Evolutionary conservation across 1,140 invertebrate genomes (phyloP).

Genomic region (Drosophila leontia): DNA sequence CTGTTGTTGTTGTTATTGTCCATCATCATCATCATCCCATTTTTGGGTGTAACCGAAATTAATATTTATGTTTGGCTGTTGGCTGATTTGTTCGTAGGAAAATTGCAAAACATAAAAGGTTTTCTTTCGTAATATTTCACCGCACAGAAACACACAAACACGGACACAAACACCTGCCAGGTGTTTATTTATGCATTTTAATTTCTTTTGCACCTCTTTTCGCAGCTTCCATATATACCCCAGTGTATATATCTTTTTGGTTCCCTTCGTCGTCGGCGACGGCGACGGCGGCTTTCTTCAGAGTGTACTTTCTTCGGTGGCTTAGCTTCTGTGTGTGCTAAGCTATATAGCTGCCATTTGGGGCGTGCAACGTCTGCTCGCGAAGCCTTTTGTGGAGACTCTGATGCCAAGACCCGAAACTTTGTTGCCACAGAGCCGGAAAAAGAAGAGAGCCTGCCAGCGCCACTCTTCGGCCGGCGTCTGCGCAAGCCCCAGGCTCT

Average conservation of each 20-base stretch:
- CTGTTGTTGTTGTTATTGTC: constrained; percentile 22
- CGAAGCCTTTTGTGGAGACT: constrained; percentile 74
- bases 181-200: constrained; percentile 53
- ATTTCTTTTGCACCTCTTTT: constrained; percentile 56
- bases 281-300: constrained; percentile 25
- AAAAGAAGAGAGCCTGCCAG: constrained; percentile 30
- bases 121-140: constrained; percentile 54
- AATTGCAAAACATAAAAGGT: constrained; percentile 51
- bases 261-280: constrained; percentile 3
- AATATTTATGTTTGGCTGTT: constrained; percentile 42
- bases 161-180: constrained; percentile 39
- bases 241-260: constrained; percentile 7
- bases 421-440: constrained; percentile 36
- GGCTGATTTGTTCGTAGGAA: constrained; percentile 39
- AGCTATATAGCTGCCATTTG: constrained; percentile 21
- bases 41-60: constrained; percentile 53
- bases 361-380: constrained; percentile 64
- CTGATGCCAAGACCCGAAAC: constrained; percentile 51
- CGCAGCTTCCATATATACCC: constrained; percentile 22
- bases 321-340: constrained; percentile 22
- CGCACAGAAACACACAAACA: constrained; percentile 15
- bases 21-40: constrained; percentile 30
- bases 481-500: constrained; percentile 54
- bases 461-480: constrained; percentile 29
- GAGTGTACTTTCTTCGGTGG: constrained; percentile 37